Percentiles rank a stretch among this genome's conserved stretches.
Conservation (phyloP, 2,113 vertebrate genomes). For the Salvator merianae region DNA sequence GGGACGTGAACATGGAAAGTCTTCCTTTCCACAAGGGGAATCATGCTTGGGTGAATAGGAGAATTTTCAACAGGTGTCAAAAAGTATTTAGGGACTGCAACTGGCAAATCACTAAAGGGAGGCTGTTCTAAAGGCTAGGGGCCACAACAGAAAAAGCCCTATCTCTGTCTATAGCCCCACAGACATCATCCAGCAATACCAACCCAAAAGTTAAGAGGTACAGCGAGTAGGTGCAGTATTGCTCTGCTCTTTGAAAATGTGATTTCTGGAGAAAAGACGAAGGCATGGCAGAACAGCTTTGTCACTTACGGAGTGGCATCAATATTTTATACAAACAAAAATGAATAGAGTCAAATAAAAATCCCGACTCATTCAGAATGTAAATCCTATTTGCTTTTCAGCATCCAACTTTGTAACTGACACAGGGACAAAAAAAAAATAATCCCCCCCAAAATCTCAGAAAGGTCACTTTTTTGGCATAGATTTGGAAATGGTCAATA, state of each 20-base stretch:
- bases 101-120: no score
- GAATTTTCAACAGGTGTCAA: no score
- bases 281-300: background rate
- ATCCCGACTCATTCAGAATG: background rate
- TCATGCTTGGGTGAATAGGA: no score
- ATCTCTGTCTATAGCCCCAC: no score
- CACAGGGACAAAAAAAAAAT: no score
- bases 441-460: no score
- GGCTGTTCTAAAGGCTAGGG: no score
- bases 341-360: background rate
- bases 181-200: background rate
- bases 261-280: background rate
- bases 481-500: background rate
- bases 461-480: no score
- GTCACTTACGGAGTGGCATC: background rate
- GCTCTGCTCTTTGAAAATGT: no score
- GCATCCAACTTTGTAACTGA: background rate
- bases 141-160: background rate
- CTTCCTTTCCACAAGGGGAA: background rate
- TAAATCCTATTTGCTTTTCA: background rate
- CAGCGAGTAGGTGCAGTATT: no score
- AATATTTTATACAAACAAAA: background rate
- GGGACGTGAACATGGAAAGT: no score
- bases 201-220: background rate
- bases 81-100: no score